phyloP scores from a whole-genome alignment of 2,888 invertebrate genomes.

The Eupithecia insigniata region DNA sequence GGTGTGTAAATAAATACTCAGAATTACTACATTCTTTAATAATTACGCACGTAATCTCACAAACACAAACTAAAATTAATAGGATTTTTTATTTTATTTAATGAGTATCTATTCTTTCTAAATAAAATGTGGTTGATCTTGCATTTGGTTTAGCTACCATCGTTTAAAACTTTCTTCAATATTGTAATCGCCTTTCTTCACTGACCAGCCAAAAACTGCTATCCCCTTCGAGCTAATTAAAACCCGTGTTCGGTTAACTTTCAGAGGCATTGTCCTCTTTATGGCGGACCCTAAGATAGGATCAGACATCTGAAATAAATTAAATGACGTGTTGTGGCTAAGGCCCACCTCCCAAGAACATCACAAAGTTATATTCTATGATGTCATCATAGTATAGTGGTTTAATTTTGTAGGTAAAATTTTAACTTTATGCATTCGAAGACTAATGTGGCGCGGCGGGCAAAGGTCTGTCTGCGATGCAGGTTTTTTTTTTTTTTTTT shows the following conservation, averaged over 20 bases:
- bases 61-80: no score
- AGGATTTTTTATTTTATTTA: no score
- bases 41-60: neutral
- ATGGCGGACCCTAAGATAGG: slow-evolving; percentile 60
- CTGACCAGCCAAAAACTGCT: neutral
- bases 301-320: slow-evolving; percentile 55
- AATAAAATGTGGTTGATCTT: neutral
- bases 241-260: slow-evolving; percentile 44
- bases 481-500: no score
- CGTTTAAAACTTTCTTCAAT: neutral
- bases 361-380: neutral
- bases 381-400: no score
- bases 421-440: neutral
- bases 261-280: slow-evolving; percentile 65
- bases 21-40: neutral
- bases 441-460: no score
- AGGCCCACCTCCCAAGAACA: neutral
- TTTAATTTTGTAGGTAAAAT: neutral
- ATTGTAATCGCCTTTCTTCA: neutral
- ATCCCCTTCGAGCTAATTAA: slow-evolving; percentile 39
- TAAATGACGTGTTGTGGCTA: slow-evolving; percentile 32
- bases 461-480: no score
- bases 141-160: neutral
- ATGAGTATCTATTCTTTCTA: no score
- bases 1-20: slow-evolving; percentile 28